Conservation (phyloP, 2,113 vertebrate species). For the Leucoraja erinaceus region DNA sequence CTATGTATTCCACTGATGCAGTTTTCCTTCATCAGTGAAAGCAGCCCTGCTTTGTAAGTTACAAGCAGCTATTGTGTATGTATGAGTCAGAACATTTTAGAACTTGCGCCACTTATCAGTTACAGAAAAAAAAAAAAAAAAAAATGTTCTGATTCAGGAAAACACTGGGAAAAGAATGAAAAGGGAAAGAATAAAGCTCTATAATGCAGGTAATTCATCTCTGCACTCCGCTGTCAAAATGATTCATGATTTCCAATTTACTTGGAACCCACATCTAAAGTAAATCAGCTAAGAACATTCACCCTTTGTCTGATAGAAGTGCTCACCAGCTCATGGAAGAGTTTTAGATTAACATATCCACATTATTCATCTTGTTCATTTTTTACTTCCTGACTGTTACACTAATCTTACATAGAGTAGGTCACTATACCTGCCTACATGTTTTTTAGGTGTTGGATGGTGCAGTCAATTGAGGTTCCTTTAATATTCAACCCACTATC, state of each 20-base stretch:
- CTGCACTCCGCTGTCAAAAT: slow-evolving; percentile 57
- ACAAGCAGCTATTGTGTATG: slow-evolving; percentile 37
- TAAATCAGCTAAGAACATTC: slow-evolving; percentile 58
- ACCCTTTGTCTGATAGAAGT: slow-evolving; percentile 50
- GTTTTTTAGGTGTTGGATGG: slow-evolving; percentile 40
- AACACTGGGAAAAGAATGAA: slow-evolving; percentile 43
- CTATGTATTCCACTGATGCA: slow-evolving; percentile 48
- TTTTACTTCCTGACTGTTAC: slow-evolving; percentile 46
- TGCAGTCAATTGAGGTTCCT: slow-evolving; percentile 41
- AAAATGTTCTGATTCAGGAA: slow-evolving; percentile 53
- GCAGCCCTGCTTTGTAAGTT: slow-evolving; percentile 46
- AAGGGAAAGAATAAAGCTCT: slow-evolving; percentile 54
- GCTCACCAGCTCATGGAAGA: slow-evolving; percentile 48
- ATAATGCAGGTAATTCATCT: slow-evolving; percentile 69
- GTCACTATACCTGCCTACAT: slow-evolving; percentile 51
- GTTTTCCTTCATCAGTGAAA: not conserved
- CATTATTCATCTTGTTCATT: slow-evolving; percentile 57
- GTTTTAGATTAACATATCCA: slow-evolving; percentile 53
- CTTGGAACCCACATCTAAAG: slow-evolving; percentile 61
- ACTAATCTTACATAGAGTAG: slow-evolving; percentile 48
- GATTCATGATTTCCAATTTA: slow-evolving; percentile 76
- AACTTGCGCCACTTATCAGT: slow-evolving; percentile 48
- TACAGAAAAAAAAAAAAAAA: slow-evolving; percentile 52
- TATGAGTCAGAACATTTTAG: too few relatives aligned
- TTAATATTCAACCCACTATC: slow-evolving; percentile 35